These are phyloP conservation scores for Drosophila algonquin DNA, from an alignment of 2,888 invertebrate genomes.

Conservation along the genomic window DNA sequence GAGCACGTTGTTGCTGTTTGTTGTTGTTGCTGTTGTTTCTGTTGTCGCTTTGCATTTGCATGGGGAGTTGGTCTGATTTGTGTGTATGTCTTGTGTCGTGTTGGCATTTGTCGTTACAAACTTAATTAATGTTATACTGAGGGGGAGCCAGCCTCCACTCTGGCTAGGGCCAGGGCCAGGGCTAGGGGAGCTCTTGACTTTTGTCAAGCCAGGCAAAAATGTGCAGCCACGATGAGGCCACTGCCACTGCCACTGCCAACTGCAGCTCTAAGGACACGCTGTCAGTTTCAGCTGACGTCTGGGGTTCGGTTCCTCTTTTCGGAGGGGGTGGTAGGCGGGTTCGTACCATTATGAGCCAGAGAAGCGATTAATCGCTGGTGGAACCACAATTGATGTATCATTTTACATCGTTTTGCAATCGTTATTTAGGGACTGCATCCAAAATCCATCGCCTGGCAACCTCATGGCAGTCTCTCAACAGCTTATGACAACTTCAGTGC, in stretches of 20 bases:
- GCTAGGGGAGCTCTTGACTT: conserved; percentile 66
- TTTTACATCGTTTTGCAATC: conserved; percentile 25
- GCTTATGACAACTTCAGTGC: conserved; percentile 28
- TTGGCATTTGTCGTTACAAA: conserved; percentile 64
- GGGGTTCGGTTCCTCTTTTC: conserved; percentile 51
- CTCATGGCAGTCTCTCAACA: conserved; percentile 4
- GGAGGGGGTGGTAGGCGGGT: not conserved
- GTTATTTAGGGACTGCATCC: conserved; percentile 13
- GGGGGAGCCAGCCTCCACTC: conserved; percentile 23
- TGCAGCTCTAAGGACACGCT: conserved; percentile 53
- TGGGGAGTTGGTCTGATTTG: conserved; percentile 40
- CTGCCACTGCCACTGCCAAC: conserved; percentile 1
- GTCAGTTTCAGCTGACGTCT: conserved; percentile 80
- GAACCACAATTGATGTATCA: conserved; percentile 17
- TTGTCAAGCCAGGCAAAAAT: conserved; percentile 74
- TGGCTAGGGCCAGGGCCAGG: not conserved
- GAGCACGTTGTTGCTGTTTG: conserved; percentile 40
- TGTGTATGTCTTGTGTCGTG: conserved; percentile 48
- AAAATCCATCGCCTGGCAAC: conserved; percentile 34
- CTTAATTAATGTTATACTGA: conserved; percentile 70
- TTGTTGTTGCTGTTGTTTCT: conserved; percentile 26
- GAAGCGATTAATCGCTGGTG: conserved; percentile 29
- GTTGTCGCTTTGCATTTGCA: conserved; percentile 46
- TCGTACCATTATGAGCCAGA: not conserved
- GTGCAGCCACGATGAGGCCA: conserved; percentile 51